Evolutionary conservation across 2,888 invertebrate genomes (phyloP).

Genomic region (Dorcus hopei): DNA sequence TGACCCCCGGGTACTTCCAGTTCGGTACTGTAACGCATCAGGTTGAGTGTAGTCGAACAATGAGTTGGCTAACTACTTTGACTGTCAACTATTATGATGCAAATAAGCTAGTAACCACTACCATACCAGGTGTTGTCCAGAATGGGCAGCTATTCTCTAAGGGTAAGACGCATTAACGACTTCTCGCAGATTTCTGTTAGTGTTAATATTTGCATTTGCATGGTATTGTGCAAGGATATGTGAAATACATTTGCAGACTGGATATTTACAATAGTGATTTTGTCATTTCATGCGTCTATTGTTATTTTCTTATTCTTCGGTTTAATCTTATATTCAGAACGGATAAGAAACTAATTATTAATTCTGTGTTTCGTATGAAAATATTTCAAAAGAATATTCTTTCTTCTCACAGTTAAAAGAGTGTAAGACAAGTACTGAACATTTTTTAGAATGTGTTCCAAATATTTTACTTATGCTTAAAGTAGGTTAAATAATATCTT

Average conservation of each 20-base stretch:
- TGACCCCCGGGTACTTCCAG: conserved; percentile 35
- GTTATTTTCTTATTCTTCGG: no score
- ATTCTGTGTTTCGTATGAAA: no score
- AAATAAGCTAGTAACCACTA: conserved; percentile 43
- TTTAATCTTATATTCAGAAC: no score
- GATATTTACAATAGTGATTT: no score
- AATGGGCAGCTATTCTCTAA: conserved; percentile 45
- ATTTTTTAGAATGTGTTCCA: no score
- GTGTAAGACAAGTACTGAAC: no score
- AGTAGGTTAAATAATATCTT: no score
- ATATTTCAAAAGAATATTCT: no score
- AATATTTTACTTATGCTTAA: no score
- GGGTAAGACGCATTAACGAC: conserved; percentile 46
- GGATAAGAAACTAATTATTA: no score
- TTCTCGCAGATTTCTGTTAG: conserved; percentile 40
- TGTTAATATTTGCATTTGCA: conserved; percentile 8
- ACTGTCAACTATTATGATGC: conserved; percentile 43
- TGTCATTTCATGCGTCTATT: no score
- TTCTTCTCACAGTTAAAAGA: no score
- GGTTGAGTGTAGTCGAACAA: neutral
- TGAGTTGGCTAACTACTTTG: conserved; percentile 13
- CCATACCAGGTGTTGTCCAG: conserved; percentile 45
- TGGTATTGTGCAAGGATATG: conserved; percentile 27
- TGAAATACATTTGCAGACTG: neutral
- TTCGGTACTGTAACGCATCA: conserved; percentile 10